These are phyloP conservation scores for Diplogasteroides magnus DNA, from an alignment of 1,140 invertebrate genomes.

Conservation along the genomic window DNA sequence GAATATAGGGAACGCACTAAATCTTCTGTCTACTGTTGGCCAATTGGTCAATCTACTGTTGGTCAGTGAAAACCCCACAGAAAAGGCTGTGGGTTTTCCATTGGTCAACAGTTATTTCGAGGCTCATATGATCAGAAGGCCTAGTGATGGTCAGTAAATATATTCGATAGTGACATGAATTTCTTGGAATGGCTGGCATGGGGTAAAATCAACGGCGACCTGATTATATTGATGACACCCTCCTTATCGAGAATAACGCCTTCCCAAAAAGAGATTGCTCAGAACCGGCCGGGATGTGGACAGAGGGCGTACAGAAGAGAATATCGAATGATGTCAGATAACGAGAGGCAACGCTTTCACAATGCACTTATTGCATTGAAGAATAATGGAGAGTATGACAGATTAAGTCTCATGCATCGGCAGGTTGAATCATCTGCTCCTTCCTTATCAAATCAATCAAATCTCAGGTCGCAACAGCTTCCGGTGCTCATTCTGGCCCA, in stretches of 20 bases:
- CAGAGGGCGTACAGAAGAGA: conserved; percentile 43
- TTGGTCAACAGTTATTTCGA: no score
- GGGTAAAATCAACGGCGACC: no score
- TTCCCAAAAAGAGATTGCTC: neutral
- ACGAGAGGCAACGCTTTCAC: conserved; percentile 48
- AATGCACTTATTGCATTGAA: neutral
- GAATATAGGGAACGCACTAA: neutral
- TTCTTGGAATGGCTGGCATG: no score
- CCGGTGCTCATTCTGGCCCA: conserved; percentile 46
- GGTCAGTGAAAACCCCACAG: no score
- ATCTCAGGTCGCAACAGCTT: neutral
- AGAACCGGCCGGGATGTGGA: neutral
- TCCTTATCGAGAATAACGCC: neutral
- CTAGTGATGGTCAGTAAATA: no score
- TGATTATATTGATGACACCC: neutral
- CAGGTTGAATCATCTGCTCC: neutral
- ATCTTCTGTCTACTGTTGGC: no score
- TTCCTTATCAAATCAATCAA: neutral
- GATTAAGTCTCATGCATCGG: conserved; percentile 2
- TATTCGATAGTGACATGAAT: no score
- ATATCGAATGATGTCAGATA: conserved; percentile 50
- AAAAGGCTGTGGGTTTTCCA: no score
- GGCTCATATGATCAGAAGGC: no score
- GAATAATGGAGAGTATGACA: conserved; percentile 3
- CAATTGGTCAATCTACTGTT: no score